Conservation (phyloP, 1,140 invertebrate genomes). For the Popillia japonica region DNA sequence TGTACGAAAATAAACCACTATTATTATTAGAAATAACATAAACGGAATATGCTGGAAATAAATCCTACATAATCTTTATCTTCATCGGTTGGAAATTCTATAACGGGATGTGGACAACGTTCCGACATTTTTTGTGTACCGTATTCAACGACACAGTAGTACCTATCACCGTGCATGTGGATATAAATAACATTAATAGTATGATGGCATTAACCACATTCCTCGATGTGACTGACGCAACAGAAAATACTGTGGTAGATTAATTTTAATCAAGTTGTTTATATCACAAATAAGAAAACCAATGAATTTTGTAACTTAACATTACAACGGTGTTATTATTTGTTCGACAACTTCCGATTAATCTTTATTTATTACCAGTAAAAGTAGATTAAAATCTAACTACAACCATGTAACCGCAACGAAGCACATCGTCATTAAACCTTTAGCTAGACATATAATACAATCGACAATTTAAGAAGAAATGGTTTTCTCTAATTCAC, state of each 20-base stretch:
- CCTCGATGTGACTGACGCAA: constrained; percentile 4
- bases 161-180: neutral
- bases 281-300: neutral
- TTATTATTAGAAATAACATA: too few relatives aligned
- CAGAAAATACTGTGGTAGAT: neutral
- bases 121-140: neutral
- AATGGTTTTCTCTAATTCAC: too few relatives aligned
- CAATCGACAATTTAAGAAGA: too few relatives aligned
- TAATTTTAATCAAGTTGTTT: neutral
- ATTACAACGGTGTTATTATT: neutral
- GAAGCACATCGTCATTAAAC: too few relatives aligned
- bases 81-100: neutral
- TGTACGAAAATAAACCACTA: too few relatives aligned
- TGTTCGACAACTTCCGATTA: neutral
- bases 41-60: too few relatives aligned
- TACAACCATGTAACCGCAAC: too few relatives aligned
- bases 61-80: neutral
- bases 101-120: constrained; percentile 10
- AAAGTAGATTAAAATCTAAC: too few relatives aligned
- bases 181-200: neutral
- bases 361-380: neutral
- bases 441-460: too few relatives aligned
- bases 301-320: neutral
- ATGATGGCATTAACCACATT: constrained; percentile 10
- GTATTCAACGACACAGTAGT: neutral